These are phyloP conservation scores for Magallana ariakensis DNA, from an alignment of 1,140 invertebrate genomes.

Conservation along the genomic window DNA sequence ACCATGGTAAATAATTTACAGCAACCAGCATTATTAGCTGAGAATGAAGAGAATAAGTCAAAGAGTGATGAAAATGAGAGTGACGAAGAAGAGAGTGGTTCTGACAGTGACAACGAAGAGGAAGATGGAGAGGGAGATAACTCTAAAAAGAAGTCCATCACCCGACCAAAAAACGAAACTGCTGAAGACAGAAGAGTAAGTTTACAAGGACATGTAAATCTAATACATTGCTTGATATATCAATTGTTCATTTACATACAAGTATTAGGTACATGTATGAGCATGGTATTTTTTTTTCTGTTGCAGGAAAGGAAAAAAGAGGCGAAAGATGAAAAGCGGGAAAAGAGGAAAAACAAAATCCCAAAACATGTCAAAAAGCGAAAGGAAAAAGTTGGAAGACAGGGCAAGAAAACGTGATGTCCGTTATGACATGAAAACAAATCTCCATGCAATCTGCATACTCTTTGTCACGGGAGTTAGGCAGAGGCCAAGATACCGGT, in stretches of 20 bases:
- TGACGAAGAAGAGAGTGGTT: constrained; percentile 79
- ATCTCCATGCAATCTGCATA: too few relatives aligned
- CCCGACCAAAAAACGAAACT: background rate
- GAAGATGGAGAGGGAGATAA: constrained; percentile 1
- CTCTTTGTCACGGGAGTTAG: too few relatives aligned
- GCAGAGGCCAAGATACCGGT: too few relatives aligned
- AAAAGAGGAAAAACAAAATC: constrained; percentile 94
- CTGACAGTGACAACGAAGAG: background rate
- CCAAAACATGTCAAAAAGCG: constrained; percentile 98
- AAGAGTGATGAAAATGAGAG: constrained; percentile 19
- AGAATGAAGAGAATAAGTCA: constrained; percentile 77
- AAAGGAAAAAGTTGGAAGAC: constrained; percentile 77
- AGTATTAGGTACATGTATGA: too few relatives aligned
- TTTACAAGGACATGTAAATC: background rate
- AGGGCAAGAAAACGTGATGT: constrained; percentile 50
- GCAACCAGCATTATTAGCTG: constrained; percentile 77
- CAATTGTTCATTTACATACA: too few relatives aligned
- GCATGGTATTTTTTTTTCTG: background rate
- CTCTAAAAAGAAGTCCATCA: background rate
- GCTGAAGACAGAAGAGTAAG: background rate
- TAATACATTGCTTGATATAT: too few relatives aligned
- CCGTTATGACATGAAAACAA: too few relatives aligned
- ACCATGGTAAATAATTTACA: background rate
- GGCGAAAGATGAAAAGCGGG: constrained; percentile 88
- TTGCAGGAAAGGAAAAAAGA: constrained; percentile 79